phyloP scores from a whole-genome alignment of 2,888 invertebrate genomes.

The Exocentrus adspersus region DNA sequence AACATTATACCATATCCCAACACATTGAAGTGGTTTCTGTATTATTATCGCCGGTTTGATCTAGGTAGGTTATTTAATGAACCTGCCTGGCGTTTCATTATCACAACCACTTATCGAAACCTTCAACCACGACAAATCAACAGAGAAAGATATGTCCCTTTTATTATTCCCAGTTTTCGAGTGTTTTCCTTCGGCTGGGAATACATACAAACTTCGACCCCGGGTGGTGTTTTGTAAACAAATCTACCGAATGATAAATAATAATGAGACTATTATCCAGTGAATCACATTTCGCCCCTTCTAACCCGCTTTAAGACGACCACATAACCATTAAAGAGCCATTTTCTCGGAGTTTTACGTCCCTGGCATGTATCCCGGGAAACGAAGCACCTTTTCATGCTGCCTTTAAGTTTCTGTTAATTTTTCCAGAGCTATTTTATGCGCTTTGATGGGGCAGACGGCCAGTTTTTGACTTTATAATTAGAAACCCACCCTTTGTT shows the following conservation, averaged over 20 bases:
- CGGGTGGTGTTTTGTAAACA: conserved; percentile 43
- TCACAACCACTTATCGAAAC: conserved; percentile 38
- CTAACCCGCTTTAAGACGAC: conserved; percentile 48
- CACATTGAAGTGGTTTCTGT: conserved; percentile 36
- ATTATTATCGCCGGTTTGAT: conserved; percentile 32
- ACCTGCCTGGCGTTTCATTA: conserved; percentile 40
- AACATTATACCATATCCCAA: conserved; percentile 37
- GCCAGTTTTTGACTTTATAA: conserved; percentile 61
- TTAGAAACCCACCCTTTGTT: conserved; percentile 60
- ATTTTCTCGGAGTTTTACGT: conserved; percentile 47
- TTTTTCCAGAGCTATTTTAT: conserved; percentile 33
- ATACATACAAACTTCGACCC: conserved; percentile 23
- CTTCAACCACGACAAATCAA: conserved; percentile 30
- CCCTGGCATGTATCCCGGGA: conserved; percentile 30
- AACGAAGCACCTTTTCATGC: conserved; percentile 49
- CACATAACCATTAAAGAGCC: conserved; percentile 53
- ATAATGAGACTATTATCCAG: conserved; percentile 50
- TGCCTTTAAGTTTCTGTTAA: conserved; percentile 45
- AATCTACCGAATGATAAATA: conserved; percentile 51
- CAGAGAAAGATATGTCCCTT: conserved; percentile 17
- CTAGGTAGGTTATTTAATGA: conserved; percentile 40
- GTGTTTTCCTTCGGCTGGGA: conserved; percentile 21
- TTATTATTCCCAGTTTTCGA: conserved; percentile 28
- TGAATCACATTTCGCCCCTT: conserved; percentile 46
- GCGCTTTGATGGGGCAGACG: conserved; percentile 28